Conservation (phyloP, 2,113 vertebrate genomes). For the Pterocles orientalis region DNA sequence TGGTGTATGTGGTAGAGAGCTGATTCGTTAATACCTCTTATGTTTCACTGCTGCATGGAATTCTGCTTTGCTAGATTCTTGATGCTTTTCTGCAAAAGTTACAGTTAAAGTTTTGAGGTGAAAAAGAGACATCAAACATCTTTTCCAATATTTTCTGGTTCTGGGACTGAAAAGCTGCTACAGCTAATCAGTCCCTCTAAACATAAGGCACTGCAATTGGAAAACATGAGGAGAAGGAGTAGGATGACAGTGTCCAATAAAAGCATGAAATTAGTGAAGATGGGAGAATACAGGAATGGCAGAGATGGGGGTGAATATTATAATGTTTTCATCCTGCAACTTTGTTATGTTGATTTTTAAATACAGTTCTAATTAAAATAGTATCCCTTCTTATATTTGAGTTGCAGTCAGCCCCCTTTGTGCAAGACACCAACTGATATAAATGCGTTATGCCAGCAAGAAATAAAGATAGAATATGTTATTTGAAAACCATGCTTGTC, state of each 20-base stretch:
- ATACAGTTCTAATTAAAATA: neutral
- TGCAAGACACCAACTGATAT: neutral
- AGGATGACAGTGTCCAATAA: neutral
- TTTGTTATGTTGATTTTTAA: neutral
- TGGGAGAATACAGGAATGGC: neutral
- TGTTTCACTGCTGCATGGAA: neutral
- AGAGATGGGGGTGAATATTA: neutral
- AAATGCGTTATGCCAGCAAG: slow-evolving; percentile 14
- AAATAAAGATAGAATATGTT: slow-evolving; percentile 34
- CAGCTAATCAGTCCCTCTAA: neutral
- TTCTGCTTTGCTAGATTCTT: neutral
- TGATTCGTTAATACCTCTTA: neutral
- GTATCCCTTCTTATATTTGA: neutral
- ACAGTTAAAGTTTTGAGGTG: neutral
- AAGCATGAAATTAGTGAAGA: neutral
- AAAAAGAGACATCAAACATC: neutral
- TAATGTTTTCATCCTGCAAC: neutral
- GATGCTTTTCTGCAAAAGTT: neutral
- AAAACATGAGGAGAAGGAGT: neutral
- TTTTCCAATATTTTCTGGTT: neutral
- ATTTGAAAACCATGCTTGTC: slow-evolving; percentile 34
- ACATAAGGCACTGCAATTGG: neutral
- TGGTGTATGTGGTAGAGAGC: neutral
- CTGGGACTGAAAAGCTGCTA: neutral
- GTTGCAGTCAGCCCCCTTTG: neutral